Evolutionary conservation across 1,140 invertebrate species (phyloP), one percentile per base, ranked within the genome.

Genomic region (Drosophila grimshawi): DNA sequence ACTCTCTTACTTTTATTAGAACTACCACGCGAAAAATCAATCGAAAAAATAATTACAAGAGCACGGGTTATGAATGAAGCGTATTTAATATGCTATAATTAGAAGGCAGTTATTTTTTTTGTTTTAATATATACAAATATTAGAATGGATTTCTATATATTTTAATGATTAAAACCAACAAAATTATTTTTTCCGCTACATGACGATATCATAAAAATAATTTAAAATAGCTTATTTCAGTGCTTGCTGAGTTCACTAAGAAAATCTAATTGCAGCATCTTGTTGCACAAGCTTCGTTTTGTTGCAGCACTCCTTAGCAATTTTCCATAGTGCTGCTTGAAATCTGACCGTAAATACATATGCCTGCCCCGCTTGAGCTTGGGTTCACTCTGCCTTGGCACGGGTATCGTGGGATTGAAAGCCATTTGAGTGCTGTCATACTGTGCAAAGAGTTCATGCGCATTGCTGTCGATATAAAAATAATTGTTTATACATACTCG

Each of bases 401-500:
- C 86, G 2, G 94, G 94, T 43, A 96, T 93, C 0, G 94, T 74
- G 0, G 95, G 95, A 88, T 95, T 95, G 71, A 96, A 96, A 3
- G 94, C 93, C 93, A 96, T 95, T 82, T 94, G 92, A 0, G 94
- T 94, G 63, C 95, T 94, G 89, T 95, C 94, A 91, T 94, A 96
- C 39, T 94, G 81, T 0, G 92, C 81, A 78, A 94, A 95, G 6
- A 95, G 90, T 62, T 95, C 93, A 49, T 94, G 93, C 1, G 93
- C 81, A 10, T 93, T 90, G 32, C 92, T 80, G 30, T 37, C 67
- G 69, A 30, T 11, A 59, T 3, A 0, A 32, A 59, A 29, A 5
- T 8, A 3, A 30, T 5, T 52, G 8, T 48, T 10, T 29, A n/a
- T n/a, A 33, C 6, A 5, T 0, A n/a, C n/a, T n/a, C n/a, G n/a